Evolutionary conservation across 2,888 invertebrate genomes (phyloP), one percentile per base, ranked within the genome.

Genomic region (Hedychridium roseum): DNA sequence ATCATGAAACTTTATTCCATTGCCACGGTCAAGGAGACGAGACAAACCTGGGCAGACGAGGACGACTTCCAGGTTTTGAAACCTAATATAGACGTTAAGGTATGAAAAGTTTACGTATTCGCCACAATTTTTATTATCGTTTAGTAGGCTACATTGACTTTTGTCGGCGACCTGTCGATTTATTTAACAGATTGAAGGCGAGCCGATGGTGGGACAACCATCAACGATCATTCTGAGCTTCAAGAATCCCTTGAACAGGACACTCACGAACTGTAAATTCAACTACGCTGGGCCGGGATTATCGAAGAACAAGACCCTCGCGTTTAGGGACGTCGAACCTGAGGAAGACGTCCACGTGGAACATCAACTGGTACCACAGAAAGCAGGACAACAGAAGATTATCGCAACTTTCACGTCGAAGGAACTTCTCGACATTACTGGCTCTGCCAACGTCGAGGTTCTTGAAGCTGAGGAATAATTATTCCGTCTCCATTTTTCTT

Each of bases 1-100:
- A 88, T 87, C 74, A 85, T 92, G 84, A 91, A 91, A 80, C 84
- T 92, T 54, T 88, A 88, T 16, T 88, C 88, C 2, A 87, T 90
- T 75, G 89, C 89, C 12, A 86, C 86, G n/a, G 91, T 92, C 0
- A 82, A 84, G 42, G 91, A 92, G 77, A 92, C 92, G 11, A 86
- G 86, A 43, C 91, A 92, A 76, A 87, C 90, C 1, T 92, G 91
- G 89, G 87, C 89, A 0, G 90, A 88, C 57, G 90, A 91, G 66
- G 91, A 92, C 64, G 90, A 91, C 78, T 91, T 91, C 80, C 87
- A 90, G 76, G 83, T 92, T 3, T 79, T 88, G 20, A 89, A 89
- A 69, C 92, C 92, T 1, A 84, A 81, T 49, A 85, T 91, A 41
- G 80, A 79, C 23, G 83, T 92, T 23, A 84, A 86, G 82, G 91